Evolutionary conservation across 2,888 invertebrate species (phyloP), one percentile per base, ranked within the genome.

Genomic region (Argyresthia goedartella): DNA sequence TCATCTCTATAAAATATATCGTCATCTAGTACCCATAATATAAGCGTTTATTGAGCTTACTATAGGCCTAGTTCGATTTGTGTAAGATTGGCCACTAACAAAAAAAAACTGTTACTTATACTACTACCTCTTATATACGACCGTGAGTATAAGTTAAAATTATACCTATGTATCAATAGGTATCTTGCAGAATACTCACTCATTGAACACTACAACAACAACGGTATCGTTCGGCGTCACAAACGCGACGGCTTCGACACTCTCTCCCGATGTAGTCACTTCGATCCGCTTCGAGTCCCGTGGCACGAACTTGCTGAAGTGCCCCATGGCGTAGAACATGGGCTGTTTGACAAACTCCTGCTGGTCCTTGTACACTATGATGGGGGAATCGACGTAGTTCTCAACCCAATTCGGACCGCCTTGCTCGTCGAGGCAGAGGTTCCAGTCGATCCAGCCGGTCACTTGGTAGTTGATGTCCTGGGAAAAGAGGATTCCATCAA

Each of bases 371-470:
- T 39, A 11, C 10, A 81, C 77, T 49, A 97, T 91, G 36, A 84
- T 68, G 0, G 96, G 90, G 0, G 96, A 88, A 77, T 97, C 97
- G 0, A 95, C 94, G 64, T 80, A 89, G 76, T 96, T 95, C 0
- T 76, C 60, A 0, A 88, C 89, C 91, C 93, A 95, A 63, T 91
- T 94, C 0, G 97, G 97, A 0, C 96, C 96, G 10, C 96, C 97
- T 11, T 70, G 52, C 57, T 81, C 64, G 69, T 96, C 87, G 11
- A 97, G 74, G 8, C 91, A 93, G 52, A 97, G 71, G 76, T 98
- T 98, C 97, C 97, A 98, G 69, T 98, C 97, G 0, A 95, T 81
- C 96, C 97, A 98, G 1, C 95, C 96, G 15, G 88, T 85, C 0
- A 92, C 89, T 80, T 91, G 91, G 72, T 94, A 88, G 58, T 91